Conservation (phyloP, 1,140 invertebrate genomes). For the Oedothorax gibbosus region DNA sequence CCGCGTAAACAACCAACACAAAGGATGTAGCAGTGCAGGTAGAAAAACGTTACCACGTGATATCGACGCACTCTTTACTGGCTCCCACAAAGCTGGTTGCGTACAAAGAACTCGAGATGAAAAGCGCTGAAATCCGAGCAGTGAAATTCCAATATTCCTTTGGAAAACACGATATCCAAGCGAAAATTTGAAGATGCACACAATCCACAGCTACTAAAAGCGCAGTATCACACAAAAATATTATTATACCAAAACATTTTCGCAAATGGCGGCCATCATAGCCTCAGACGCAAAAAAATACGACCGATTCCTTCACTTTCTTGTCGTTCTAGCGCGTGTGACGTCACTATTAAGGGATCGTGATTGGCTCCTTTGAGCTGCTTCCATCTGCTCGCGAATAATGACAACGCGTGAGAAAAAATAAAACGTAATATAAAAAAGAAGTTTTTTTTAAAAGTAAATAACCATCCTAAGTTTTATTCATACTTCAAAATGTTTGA, state of each 20-base stretch:
- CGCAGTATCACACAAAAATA: not conserved
- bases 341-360: slow-evolving; percentile 22
- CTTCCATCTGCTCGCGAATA: slow-evolving; percentile 43
- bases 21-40: slow-evolving; percentile 53
- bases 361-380: slow-evolving; percentile 34
- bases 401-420: slow-evolving; percentile 34
- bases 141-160: not conserved
- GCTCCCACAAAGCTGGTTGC: slow-evolving; percentile 37
- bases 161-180: not conserved
- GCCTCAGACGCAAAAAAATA: slow-evolving; percentile 43
- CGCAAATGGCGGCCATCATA: slow-evolving; percentile 56
- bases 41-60: slow-evolving; percentile 57
- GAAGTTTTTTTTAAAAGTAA: not conserved
- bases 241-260: not conserved
- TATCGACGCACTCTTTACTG: slow-evolving; percentile 50
- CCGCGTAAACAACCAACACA: slow-evolving; percentile 32
- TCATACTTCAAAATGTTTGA: not conserved
- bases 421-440: not conserved
- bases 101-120: not conserved
- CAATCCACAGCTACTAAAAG: not conserved
- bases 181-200: not conserved
- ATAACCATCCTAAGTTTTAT: not conserved
- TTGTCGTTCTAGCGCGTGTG: slow-evolving; percentile 51
- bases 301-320: slow-evolving; percentile 32
- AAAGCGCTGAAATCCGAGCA: not conserved